Percentiles rank a stretch among this genome's conserved stretches.
Evolutionary conservation across 92 coral and sea anemone genomes (phyloP).

Genomic region (Phenganax subtilis): DNA sequence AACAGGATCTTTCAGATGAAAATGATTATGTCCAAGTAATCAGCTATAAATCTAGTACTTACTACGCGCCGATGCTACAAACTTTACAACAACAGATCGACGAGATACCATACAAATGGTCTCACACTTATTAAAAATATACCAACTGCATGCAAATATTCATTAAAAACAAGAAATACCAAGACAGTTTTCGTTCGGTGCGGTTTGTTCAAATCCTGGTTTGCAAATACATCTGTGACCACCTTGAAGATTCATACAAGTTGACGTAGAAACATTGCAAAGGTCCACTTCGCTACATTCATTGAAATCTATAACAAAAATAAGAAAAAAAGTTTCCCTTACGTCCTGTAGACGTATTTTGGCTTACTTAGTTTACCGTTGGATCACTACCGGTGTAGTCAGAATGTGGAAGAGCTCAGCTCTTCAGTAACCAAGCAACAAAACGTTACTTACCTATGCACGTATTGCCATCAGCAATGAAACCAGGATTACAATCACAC

Average conservation of each 20-base stretch:
- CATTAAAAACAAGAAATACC: neutral
- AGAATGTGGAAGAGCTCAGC: no score
- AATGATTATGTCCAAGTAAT: no score
- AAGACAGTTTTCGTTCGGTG: neutral
- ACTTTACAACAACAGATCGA: no score
- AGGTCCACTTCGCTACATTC: slow-evolving; percentile 13
- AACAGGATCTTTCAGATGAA: neutral
- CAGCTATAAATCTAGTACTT: no score
- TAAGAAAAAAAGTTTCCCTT: neutral
- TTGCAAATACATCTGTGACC: slow-evolving; percentile 22
- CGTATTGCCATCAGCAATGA: neutral
- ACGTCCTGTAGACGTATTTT: no score
- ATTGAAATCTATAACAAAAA: slow-evolving; percentile 14
- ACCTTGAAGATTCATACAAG: slow-evolving; percentile 21
- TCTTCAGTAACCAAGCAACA: neutral
- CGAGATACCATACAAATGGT: no score
- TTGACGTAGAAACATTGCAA: slow-evolving; percentile 21
- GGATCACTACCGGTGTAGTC: no score
- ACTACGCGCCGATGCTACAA: no score
- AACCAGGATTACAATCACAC: slow-evolving; percentile 13
- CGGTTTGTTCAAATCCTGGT: neutral
- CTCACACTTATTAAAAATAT: no score
- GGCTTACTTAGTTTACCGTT: no score
- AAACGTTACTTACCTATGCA: neutral
- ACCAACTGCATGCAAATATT: no score